Conservation (phyloP, 2,888 invertebrate species). For the Hirtodrosophila cameraria region DNA sequence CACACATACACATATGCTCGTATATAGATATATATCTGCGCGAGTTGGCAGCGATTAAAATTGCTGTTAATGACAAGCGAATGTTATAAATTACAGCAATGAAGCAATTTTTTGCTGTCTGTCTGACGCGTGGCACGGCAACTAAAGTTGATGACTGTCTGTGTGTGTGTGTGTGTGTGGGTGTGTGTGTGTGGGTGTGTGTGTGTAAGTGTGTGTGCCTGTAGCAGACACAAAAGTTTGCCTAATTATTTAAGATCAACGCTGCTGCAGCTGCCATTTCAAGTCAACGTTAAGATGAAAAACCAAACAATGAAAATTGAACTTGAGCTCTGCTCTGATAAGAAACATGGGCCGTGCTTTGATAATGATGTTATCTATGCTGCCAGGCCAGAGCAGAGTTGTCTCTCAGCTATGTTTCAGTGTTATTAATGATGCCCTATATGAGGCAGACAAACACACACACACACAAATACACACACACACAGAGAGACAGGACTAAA, state of each 20-base stretch:
- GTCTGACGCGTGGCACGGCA: slow-evolving; percentile 35
- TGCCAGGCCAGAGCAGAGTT: slow-evolving; percentile 23
- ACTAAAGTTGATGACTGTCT: slow-evolving; percentile 47
- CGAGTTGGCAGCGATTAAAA: slow-evolving; percentile 70
- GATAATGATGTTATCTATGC: slow-evolving; percentile 62
- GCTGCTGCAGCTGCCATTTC: slow-evolving; percentile 58
- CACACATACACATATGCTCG: slow-evolving; percentile 11
- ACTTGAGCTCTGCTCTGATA: slow-evolving; percentile 16
- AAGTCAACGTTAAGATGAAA: slow-evolving; percentile 59
- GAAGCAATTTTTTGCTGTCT: slow-evolving; percentile 68
- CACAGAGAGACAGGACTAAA: slow-evolving; percentile 40
- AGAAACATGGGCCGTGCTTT: slow-evolving; percentile 14
- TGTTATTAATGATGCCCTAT: slow-evolving; percentile 78
- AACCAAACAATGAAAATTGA: slow-evolving; percentile 77
- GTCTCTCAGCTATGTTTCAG: slow-evolving; percentile 54
- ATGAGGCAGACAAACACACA: slow-evolving; percentile 41
- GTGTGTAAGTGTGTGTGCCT: slow-evolving; percentile 47
- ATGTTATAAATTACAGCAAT: slow-evolving; percentile 80
- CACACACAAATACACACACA: slow-evolving; percentile 36
- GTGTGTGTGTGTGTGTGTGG: slow-evolving; percentile 4
- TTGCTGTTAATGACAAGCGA: slow-evolving; percentile 81
- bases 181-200: slow-evolving; percentile 10
- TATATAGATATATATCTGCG: slow-evolving; percentile 6
- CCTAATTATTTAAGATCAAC: slow-evolving; percentile 80
- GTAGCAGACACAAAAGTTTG: slow-evolving; percentile 66